phyloP scores from a whole-genome alignment of 2,797 vertebrate species.

The Thamnophis elegans region DNA sequence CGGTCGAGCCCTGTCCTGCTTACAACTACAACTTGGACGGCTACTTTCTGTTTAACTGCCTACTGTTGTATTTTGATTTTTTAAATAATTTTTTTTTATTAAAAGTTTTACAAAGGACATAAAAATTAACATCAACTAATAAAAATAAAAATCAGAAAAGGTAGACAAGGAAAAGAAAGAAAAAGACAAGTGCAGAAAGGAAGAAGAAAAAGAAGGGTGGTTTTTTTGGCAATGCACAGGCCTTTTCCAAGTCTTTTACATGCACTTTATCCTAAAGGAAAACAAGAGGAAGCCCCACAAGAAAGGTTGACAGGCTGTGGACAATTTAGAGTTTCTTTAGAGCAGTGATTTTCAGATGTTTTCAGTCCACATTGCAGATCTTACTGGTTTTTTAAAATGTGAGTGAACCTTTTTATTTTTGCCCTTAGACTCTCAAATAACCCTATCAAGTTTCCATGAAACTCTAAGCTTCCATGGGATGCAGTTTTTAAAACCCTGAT shows the following conservation, averaged over 20 bases:
- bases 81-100: background rate
- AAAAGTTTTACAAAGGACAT: background rate
- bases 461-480: background rate
- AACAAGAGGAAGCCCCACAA: background rate
- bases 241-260: constrained; percentile 40
- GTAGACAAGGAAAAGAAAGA: background rate
- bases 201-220: background rate
- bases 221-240: constrained; percentile 7
- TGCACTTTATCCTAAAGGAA: constrained; percentile 59
- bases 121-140: background rate
- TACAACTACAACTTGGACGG: constrained; percentile 4
- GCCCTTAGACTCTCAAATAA: background rate
- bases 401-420: background rate
- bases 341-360: background rate
- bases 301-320: background rate
- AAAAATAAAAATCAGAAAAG: background rate
- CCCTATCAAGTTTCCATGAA: background rate
- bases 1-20: background rate
- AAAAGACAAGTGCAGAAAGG: background rate
- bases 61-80: background rate
- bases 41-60: background rate
- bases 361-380: background rate
- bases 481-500: background rate
- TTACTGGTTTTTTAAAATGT: background rate
- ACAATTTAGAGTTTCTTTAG: background rate